Conservation (phyloP, 2,888 invertebrate species). For the Scaptodrosophila latifasciaeformis region DNA sequence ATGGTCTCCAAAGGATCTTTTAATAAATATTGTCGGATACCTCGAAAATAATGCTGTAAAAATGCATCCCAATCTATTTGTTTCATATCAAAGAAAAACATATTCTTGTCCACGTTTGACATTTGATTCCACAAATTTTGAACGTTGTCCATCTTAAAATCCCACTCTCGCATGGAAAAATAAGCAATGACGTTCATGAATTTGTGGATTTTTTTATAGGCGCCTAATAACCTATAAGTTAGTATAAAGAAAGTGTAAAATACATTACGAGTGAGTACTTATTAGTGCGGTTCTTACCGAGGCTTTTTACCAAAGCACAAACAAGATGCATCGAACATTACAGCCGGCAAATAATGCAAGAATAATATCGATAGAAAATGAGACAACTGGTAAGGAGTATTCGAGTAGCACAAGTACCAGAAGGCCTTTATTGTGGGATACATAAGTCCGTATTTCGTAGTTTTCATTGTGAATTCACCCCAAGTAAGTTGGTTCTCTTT, state of each 20-base stretch:
- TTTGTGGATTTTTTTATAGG: slow-evolving; percentile 85
- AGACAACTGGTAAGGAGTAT: slow-evolving; percentile 77
- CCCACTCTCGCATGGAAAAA: slow-evolving; percentile 87
- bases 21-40: slow-evolving; percentile 84
- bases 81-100: slow-evolving; percentile 84
- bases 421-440: slow-evolving; percentile 81
- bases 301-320: slow-evolving; percentile 78
- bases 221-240: slow-evolving; percentile 83
- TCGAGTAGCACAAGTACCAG: slow-evolving; percentile 81
- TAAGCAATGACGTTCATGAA: slow-evolving; percentile 84
- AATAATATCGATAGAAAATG: slow-evolving; percentile 79
- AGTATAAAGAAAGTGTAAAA: no score
- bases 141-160: slow-evolving; percentile 80
- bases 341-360: slow-evolving; percentile 81
- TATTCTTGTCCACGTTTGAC: slow-evolving; percentile 77
- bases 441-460: slow-evolving; percentile 77
- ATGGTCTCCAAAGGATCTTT: slow-evolving; percentile 87
- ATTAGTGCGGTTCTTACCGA: no score
- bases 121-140: slow-evolving; percentile 78
- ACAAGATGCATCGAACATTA: slow-evolving; percentile 78
- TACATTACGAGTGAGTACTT: no score
- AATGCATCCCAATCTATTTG: slow-evolving; percentile 85
- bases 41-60: slow-evolving; percentile 81
- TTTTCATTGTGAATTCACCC: slow-evolving; percentile 80
- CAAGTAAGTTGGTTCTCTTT: slow-evolving; percentile 88